Evolutionary conservation across 2,113 vertebrate species (phyloP).

Genomic region (Narcine bancroftii): DNA sequence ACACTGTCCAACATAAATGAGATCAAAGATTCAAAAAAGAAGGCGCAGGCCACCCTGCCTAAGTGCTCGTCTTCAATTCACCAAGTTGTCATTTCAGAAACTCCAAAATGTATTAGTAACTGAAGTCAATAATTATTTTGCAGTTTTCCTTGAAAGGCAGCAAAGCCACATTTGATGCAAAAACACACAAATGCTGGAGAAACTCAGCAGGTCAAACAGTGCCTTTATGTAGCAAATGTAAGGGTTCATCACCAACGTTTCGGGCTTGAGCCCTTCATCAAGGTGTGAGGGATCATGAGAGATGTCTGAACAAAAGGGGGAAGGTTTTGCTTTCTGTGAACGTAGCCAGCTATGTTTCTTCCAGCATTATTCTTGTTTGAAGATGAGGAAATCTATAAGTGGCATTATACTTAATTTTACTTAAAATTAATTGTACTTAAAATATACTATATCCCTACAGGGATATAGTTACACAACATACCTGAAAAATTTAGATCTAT

Average conservation of each 20-base stretch:
- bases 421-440: too few species aligned
- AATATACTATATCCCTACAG: too few species aligned
- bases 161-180: not conserved
- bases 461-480: not conserved
- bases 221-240: too few species aligned
- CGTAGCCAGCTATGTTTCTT: not conserved
- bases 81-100: not conserved
- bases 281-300: too few species aligned
- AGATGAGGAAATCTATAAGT: not conserved
- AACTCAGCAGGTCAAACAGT: too few species aligned
- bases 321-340: not conserved
- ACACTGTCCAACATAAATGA: not conserved
- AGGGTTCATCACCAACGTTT: too few species aligned
- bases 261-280: too few species aligned
- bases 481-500: not conserved
- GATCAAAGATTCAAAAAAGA: not conserved
- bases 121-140: not conserved
- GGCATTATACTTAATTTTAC: not conserved
- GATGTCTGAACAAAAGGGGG: too few species aligned
- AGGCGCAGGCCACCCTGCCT: not conserved
- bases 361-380: not conserved
- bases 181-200: too few species aligned
- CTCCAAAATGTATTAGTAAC: not conserved
- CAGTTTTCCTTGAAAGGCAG: not conserved
- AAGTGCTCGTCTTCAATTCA: not conserved